Evolutionary conservation across 2,888 invertebrate species (phyloP), one percentile per base, ranked within the genome.

Genomic region (Caradrina kadenii): DNA sequence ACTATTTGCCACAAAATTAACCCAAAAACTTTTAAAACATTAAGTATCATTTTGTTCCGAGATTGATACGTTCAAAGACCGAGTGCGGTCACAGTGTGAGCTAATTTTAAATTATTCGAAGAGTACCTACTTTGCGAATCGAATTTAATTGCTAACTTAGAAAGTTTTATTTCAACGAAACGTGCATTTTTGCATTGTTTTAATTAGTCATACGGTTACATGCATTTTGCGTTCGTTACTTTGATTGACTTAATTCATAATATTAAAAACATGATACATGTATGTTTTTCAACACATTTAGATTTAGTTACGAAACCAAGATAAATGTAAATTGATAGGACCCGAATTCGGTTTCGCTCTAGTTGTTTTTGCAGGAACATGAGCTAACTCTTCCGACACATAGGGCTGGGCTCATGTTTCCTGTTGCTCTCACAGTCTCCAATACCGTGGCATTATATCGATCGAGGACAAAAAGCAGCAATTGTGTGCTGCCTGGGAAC

Each of bases 321-420:
- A 81, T 81, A 65, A 58, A 83, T 80, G 87, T 84, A 89, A 89
- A 87, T 79, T 80, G 86, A 89, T 88, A 91, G 87, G 77, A 86
- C 86, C 90, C 87, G 77, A 93, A 92, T 87, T 88, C 80, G 82
- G 92, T 92, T 91, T 96, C 81, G 93, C 94, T 80, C 97, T 97
- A 21, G 97, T 96, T 94, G 97, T 97, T 83, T 97, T 82, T 79
- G 84, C 86, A 86, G 89, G 90, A 90, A 66, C 97, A 96, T 90
- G 97, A 97, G 97, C 96, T 96, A 71, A 95, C 97, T 86, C 97
- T 98, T 92, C 97, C 97, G 92, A 97, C 97, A 93, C 97, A 96
- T 96, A 96, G 90, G 97, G 97, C 87, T 96, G 96, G 84, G 97
- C 97, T 78, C 93, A 82, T 97, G 71, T 97, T 98, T 92, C 97